Evolutionary conservation across 2,888 invertebrate species (phyloP), one percentile per base, ranked within the genome.

Genomic region (Saturnia japonica): DNA sequence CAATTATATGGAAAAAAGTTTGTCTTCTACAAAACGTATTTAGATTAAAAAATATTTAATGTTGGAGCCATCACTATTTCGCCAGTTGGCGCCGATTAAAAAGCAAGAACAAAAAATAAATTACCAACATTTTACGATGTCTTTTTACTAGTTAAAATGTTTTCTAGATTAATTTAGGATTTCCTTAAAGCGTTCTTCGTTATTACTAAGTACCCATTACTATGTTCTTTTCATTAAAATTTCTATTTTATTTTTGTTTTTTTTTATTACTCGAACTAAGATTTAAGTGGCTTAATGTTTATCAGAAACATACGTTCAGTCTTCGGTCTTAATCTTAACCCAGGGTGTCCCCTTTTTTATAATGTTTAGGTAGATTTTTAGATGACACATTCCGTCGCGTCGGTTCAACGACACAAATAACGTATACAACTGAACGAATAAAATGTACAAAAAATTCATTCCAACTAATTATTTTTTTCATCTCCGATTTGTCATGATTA

Each of bases 301-400:
- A 54, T 22, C 22, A 54, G 57, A 28, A 14, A 28, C 9, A 60
- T 60, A 12, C 22, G 9, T 60, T 1, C 9, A 22, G 22, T 54
- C 9, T n/a, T n/a, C n/a, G n/a, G n/a, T n/a, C n/a, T n/a, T n/a
- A n/a, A n/a, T n/a, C n/a, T 22, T 6, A 54, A 54, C 54, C 22
- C 28, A 60, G 57, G 57, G 25, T 60, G 28, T 60, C 57, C 57
- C 57, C 57, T 60, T 60, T 60, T 60, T 60, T 60, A 60, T 60
- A 28, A 28, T 28, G 28, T 12, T 60, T 60, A 28, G 57, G 57
- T 60, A 60, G 25, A 14, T 60, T 2, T 14, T 60, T 25, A 12
- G 57, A 60, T 28, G 57, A 60, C 57, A 60, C 25, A 60, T 11
- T 28, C 25, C 14, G 4, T 28, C 12, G 16, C 14, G 4, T 28